Evolutionary conservation across 1,140 invertebrate genomes (phyloP).

Genomic region (Musca vetustissima): DNA sequence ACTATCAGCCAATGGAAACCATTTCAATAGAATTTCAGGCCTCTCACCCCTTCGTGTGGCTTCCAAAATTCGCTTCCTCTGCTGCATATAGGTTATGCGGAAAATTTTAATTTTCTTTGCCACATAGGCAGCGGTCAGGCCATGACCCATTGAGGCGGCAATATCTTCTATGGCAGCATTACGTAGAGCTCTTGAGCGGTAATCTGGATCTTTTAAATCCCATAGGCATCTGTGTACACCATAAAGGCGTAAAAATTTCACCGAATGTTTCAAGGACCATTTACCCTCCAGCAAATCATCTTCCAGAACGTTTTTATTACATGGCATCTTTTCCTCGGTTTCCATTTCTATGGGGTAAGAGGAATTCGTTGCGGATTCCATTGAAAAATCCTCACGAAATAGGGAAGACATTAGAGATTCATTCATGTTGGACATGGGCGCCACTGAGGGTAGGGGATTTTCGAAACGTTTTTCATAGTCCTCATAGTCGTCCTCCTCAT

Average conservation of each 20-base stretch:
- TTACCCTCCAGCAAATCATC: slow-evolving; percentile 28
- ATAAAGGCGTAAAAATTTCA: slow-evolving; percentile 31
- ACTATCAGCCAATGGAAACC: slow-evolving; percentile 30
- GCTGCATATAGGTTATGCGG: slow-evolving; percentile 32
- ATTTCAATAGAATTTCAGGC: slow-evolving; percentile 24
- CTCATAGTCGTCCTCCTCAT: background rate
- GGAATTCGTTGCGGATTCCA: background rate
- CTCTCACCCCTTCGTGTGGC: slow-evolving; percentile 12
- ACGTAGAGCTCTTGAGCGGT: slow-evolving; percentile 23
- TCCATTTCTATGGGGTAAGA: background rate
- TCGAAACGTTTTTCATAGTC: slow-evolving; percentile 9
- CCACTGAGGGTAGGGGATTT: slow-evolving; percentile 19
- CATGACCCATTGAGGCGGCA: slow-evolving; percentile 30
- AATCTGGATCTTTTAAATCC: slow-evolving; percentile 27
- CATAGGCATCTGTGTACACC: slow-evolving; percentile 26
- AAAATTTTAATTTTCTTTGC: slow-evolving; percentile 31
- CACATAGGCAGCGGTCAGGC: slow-evolving; percentile 25
- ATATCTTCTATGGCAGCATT: slow-evolving; percentile 29
- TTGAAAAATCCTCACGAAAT: background rate
- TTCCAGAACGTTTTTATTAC: slow-evolving; percentile 11
- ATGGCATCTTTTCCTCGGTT: slow-evolving; percentile 5
- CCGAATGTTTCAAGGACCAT: slow-evolving; percentile 30
- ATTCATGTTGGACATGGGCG: slow-evolving; percentile 4
- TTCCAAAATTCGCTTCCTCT: slow-evolving; percentile 29
- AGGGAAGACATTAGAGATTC: background rate